phyloP scores from a whole-genome alignment of 1,140 invertebrate genomes.

The Drosophila nasuta region DNA sequence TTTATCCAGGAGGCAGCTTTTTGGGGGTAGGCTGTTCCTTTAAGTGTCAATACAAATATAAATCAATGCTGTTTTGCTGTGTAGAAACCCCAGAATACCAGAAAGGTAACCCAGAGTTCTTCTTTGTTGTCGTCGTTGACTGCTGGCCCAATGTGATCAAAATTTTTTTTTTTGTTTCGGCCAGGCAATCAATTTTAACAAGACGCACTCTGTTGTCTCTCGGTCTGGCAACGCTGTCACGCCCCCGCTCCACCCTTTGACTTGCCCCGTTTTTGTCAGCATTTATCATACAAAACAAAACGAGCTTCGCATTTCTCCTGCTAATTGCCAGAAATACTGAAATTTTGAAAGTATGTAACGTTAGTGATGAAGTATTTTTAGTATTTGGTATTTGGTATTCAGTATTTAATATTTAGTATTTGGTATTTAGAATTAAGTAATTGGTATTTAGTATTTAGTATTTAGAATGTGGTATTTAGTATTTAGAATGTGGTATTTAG shows the following conservation, averaged over 20 bases:
- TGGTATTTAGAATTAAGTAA: no score
- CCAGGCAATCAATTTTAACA: slow-evolving; percentile 73
- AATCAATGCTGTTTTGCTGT: slow-evolving; percentile 60
- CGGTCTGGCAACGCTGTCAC: slow-evolving; percentile 35
- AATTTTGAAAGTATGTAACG: no score
- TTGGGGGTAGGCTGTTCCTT: slow-evolving; percentile 19
- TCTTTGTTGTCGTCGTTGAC: slow-evolving; percentile 32
- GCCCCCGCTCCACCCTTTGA: neutral
- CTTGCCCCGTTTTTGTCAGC: neutral
- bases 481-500: no score
- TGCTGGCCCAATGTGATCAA: slow-evolving; percentile 16
- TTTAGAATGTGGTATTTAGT: no score
- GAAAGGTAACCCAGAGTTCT: slow-evolving; percentile 54
- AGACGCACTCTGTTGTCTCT: slow-evolving; percentile 33
- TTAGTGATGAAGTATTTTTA: no score
- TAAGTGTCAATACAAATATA: slow-evolving; percentile 77
- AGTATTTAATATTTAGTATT: no score
- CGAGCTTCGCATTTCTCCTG: slow-evolving; percentile 4
- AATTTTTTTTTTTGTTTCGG: neutral
- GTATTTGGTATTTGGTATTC: no score
- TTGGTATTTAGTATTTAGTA: no score
- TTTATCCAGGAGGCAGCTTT: neutral
- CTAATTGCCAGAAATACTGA: slow-evolving; percentile 6
- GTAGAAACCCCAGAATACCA: slow-evolving; percentile 18
- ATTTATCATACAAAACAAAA: slow-evolving; percentile 22